Conservation (phyloP, 2,113 vertebrate species). For the Hystrix brachyura region DNA sequence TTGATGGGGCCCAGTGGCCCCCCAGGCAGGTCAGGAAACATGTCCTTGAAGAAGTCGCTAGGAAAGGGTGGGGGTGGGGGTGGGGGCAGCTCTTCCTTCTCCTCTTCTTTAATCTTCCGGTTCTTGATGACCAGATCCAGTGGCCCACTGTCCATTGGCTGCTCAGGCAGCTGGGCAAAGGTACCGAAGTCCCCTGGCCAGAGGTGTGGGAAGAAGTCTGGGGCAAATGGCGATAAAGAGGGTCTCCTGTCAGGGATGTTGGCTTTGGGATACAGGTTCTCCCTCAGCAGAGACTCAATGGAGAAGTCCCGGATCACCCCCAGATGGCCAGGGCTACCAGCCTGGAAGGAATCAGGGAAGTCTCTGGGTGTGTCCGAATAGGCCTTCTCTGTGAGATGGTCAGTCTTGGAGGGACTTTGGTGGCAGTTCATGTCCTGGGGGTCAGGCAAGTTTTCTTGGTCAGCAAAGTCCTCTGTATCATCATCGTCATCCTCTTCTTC, state of each 20-base stretch:
- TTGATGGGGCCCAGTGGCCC: constrained; percentile 93
- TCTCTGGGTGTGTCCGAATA: constrained; percentile 87
- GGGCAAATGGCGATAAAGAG: constrained; percentile 93
- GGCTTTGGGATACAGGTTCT: constrained; percentile 95
- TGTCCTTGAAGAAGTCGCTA: constrained; percentile 95
- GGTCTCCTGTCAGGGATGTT: constrained; percentile 92
- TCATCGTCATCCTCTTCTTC: constrained; percentile 88
- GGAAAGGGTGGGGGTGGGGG: constrained; percentile 90
- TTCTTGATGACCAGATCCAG: constrained; percentile 96
- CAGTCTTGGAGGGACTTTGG: constrained; percentile 92
- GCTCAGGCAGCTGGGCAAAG: constrained; percentile 92
- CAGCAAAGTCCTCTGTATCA: constrained; percentile 88
- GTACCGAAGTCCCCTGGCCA: constrained; percentile 94
- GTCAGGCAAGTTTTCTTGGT: constrained; percentile 86
- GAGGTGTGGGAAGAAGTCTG: constrained; percentile 95
- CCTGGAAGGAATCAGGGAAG: constrained; percentile 87
- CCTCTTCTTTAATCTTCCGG: constrained; percentile 96
- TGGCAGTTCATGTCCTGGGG: constrained; percentile 89
- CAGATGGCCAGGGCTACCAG: constrained; percentile 87
- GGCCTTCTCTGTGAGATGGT: constrained; percentile 88
- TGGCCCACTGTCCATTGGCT: constrained; percentile 90
- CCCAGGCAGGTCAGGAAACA: constrained; percentile 89
- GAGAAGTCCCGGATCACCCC: constrained; percentile 95
- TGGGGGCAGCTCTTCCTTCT: constrained; percentile 93
- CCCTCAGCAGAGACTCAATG: constrained; percentile 96